These are phyloP conservation scores for Lonchura striata DNA, from an alignment of 2,113 vertebrate species.

Conservation along the genomic window DNA sequence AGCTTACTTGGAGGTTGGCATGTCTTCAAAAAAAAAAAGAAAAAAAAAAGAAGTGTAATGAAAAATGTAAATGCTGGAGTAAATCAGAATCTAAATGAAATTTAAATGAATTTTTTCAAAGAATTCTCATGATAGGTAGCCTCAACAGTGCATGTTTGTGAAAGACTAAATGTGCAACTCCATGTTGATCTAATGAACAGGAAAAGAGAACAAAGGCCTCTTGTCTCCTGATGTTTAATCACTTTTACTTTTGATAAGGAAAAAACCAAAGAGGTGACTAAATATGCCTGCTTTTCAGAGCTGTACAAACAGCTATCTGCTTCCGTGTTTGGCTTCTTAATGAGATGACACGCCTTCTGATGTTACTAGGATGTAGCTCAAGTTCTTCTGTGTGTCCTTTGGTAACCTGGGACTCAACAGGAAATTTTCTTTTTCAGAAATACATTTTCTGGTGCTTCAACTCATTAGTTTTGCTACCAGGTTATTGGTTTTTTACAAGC, in stretches of 20 bases:
- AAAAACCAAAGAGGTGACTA: background rate
- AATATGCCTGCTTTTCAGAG: background rate
- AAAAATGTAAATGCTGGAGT: background rate
- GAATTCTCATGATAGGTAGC: background rate
- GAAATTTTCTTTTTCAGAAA: background rate
- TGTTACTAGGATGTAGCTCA: background rate
- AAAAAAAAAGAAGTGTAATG: background rate
- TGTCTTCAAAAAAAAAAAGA: background rate
- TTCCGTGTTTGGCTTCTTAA: conserved; percentile 37
- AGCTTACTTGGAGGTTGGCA: background rate
- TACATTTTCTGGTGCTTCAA: background rate
- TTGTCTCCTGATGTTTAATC: background rate
- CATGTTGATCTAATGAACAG: background rate
- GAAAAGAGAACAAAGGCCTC: background rate
- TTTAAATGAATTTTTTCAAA: background rate
- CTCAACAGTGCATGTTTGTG: background rate
- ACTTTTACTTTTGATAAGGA: background rate
- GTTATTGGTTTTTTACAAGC: background rate
- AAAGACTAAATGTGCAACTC: background rate
- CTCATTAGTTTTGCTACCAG: background rate
- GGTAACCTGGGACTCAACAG: background rate
- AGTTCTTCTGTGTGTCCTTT: background rate
- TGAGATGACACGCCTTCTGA: background rate
- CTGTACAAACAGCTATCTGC: background rate
- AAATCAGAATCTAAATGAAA: background rate